These are phyloP conservation scores for Aramus guarauna DNA, from an alignment of 2,113 vertebrate species.

Conservation along the genomic window DNA sequence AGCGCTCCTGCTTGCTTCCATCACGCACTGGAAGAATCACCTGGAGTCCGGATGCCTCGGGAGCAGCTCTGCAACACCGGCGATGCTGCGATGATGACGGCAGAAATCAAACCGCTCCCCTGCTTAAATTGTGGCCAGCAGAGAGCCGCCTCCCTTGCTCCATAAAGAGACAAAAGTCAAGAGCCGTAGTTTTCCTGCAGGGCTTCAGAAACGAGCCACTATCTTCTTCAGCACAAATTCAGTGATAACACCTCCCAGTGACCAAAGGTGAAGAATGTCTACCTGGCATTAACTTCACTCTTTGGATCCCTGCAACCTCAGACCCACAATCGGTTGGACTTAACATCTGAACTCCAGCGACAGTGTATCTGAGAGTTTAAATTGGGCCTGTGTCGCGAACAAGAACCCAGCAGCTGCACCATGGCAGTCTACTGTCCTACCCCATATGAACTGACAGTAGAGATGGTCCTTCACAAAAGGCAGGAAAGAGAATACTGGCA, in stretches of 20 bases:
- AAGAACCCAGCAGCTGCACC: too few species aligned
- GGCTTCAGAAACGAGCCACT: background rate
- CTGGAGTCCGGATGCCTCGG: accelerated
- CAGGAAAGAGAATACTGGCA: background rate
- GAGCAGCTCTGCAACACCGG: background rate
- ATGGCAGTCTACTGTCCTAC: background rate
- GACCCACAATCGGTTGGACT: accelerated
- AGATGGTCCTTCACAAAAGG: background rate
- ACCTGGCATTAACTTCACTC: background rate
- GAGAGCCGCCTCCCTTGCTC: background rate
- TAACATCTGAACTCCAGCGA: background rate
- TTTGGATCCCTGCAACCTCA: background rate
- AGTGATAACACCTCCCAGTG: background rate
- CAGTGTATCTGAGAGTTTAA: background rate
- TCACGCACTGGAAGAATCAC: accelerated
- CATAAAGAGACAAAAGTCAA: background rate
- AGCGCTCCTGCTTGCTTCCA: background rate
- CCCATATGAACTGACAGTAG: background rate
- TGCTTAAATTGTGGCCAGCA: background rate
- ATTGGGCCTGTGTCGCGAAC: background rate
- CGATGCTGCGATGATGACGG: accelerated
- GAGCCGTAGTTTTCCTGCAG: background rate
- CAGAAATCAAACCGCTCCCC: background rate
- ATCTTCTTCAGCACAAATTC: background rate
- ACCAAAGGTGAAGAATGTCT: background rate